Conservation (phyloP, 1,140 invertebrate genomes). For the Trachymyrmex septentrionalis region DNA sequence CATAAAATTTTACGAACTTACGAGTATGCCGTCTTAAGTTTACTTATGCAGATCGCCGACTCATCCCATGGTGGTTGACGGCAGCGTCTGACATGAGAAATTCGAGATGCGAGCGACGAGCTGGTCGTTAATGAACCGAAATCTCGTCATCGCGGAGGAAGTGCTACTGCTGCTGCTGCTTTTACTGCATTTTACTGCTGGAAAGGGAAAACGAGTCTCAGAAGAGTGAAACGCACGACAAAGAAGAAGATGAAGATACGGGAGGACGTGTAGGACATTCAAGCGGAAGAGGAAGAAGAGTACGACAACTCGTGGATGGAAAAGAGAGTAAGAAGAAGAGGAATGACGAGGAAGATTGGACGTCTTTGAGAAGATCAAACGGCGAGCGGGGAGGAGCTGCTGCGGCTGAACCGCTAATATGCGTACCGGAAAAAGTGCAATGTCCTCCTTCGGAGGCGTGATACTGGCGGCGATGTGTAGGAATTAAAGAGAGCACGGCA, state of each 20-base stretch:
- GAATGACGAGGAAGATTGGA: constrained; percentile 7
- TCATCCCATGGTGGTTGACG: neutral
- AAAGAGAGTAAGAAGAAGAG: neutral
- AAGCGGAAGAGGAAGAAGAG: constrained; percentile 43
- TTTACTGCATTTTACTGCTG: neutral
- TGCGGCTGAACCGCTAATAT: constrained; percentile 23
- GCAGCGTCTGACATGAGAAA: neutral
- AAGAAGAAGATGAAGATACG: constrained; percentile 14
- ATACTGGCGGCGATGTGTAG: neutral
- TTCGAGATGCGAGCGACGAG: constrained; percentile 33
- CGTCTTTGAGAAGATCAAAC: constrained; percentile 31
- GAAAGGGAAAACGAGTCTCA: constrained; percentile 4
- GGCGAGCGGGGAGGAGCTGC: constrained; percentile 21
- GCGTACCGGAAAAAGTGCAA: constrained; percentile 55
- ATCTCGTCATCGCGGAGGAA: constrained; percentile 17
- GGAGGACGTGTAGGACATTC: neutral
- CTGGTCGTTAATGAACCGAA: neutral
- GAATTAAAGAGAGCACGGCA: constrained; percentile 14
- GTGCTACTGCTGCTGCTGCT: neutral
- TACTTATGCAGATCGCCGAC: constrained; percentile 48
- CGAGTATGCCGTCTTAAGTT: constrained; percentile 17
- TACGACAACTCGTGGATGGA: neutral
- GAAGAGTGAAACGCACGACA: constrained; percentile 3
- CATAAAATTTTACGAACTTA: neutral
- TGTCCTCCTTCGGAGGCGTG: constrained; percentile 41